A percentile compares a stretch with the other conserved stretches of the same genome.
Conservation (phyloP, 2,797 vertebrate species). For the Cottoperca gobio region DNA sequence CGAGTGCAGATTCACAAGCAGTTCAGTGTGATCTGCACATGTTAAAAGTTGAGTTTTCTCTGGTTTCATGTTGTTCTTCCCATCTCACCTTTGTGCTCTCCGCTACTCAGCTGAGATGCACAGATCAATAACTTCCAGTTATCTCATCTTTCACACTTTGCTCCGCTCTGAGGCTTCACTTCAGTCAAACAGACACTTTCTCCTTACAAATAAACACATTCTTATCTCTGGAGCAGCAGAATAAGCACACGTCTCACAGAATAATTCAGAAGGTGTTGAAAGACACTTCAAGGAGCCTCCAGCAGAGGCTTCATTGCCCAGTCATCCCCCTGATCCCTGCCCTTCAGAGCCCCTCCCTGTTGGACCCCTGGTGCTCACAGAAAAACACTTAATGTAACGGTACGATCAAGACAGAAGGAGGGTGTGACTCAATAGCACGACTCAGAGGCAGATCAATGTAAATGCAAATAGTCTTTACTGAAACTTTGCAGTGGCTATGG, state of each 20-base stretch:
- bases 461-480: too few relatives aligned
- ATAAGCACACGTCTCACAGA: not conserved
- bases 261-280: not conserved
- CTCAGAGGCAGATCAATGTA: too few relatives aligned
- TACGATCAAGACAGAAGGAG: too few relatives aligned
- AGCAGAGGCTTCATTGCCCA: slow-evolving; percentile 37
- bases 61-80: not conserved
- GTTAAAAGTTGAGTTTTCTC: not conserved
- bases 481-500: too few relatives aligned
- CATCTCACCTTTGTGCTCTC: not conserved
- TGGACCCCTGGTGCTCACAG: slow-evolving; percentile 7
- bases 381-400: too few relatives aligned
- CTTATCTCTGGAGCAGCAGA: not conserved
- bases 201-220: not conserved
- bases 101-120: not conserved
- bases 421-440: too few relatives aligned
- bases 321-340: slow-evolving; percentile 33
- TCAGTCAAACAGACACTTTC: too few relatives aligned
- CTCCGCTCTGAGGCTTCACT: too few relatives aligned
- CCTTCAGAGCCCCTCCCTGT: slow-evolving; percentile 39
- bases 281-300: slow-evolving; percentile 4
- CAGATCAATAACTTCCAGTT: slow-evolving; percentile 16
- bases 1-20: slow-evolving; percentile 27
- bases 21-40: slow-evolving; percentile 14
- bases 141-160: slow-evolving; percentile 23